Conservation (phyloP, 1,140 invertebrate species). For the Macrostomum lignano region DNA sequence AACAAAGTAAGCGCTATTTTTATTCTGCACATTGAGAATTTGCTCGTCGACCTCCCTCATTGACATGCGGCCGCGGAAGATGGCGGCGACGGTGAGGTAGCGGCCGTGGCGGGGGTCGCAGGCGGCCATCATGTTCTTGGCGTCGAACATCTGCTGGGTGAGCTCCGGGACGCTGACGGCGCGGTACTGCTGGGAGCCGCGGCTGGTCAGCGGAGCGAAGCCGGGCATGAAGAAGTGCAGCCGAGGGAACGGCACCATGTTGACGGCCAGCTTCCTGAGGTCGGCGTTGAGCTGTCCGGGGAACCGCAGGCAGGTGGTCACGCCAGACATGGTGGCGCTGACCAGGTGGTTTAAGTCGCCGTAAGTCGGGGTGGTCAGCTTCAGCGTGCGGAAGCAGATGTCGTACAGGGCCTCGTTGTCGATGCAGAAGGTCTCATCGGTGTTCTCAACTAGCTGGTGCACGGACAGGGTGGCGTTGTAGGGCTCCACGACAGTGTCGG, state of each 20-base stretch:
- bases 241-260: conserved; percentile 44
- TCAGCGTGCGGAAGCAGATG: conserved; percentile 26
- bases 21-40: conserved; percentile 45
- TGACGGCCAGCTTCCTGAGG: conserved; percentile 47
- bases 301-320: conserved; percentile 48
- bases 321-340: conserved; percentile 40
- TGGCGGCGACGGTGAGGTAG: conserved; percentile 36
- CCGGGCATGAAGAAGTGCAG: conserved; percentile 52
- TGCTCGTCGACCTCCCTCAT: conserved; percentile 31
- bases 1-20: conserved; percentile 29
- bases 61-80: conserved; percentile 26
- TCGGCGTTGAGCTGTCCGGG: conserved; percentile 48
- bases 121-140: conserved; percentile 41
- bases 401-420: conserved; percentile 36
- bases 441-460: conserved; percentile 25
- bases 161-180: conserved; percentile 23
- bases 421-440: conserved; percentile 24
- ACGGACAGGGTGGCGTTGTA: conserved; percentile 27
- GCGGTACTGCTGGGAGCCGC: conserved; percentile 29
- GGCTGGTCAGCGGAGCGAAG: conserved; percentile 38
- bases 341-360: conserved; percentile 35
- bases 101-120: conserved; percentile 36
- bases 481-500: conserved; percentile 25
- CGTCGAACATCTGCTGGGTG: conserved; percentile 36
- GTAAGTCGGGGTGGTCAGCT: conserved; percentile 34